Conservation (phyloP, 2,113 vertebrate species). For the Rhinopomastus cyanomelas region DNA sequence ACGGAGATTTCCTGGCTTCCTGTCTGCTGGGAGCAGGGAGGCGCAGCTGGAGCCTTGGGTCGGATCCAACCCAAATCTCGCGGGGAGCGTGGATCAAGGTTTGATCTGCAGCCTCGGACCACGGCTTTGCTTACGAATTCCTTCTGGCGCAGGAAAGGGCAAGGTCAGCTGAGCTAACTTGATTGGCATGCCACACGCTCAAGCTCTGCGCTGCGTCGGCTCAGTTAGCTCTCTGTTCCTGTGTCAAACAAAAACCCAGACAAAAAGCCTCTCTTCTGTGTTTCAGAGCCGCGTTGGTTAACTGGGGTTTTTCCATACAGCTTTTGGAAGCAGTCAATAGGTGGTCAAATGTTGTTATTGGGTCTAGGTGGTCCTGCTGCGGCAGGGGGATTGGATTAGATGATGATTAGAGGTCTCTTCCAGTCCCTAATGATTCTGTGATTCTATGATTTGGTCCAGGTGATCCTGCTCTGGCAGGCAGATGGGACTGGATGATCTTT, state of each 20-base stretch:
- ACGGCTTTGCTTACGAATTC: background rate
- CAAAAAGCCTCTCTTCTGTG: background rate
- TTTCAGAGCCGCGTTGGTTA: background rate
- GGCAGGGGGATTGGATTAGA: too few species aligned
- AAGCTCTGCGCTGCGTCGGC: background rate
- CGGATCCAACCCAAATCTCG: background rate
- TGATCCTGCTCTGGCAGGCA: too few species aligned
- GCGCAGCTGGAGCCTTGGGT: conserved; percentile 25
- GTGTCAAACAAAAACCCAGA: background rate
- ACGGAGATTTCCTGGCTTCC: conserved; percentile 8
- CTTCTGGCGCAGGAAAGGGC: background rate
- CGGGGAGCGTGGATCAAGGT: background rate
- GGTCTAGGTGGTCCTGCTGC: too few species aligned
- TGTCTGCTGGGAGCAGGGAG: background rate
- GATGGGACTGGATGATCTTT: too few species aligned
- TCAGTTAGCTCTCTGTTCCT: background rate
- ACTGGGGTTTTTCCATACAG: background rate
- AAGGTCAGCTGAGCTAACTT: background rate
- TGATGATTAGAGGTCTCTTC: too few species aligned
- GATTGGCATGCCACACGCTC: background rate
- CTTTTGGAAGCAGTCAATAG: background rate
- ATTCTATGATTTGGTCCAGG: too few species aligned
- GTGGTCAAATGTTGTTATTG: background rate
- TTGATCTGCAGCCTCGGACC: background rate
- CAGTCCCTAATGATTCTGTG: too few species aligned